A percentile compares a stretch with the other conserved stretches of the same genome.
Conservation (phyloP, 2,888 invertebrate genomes). For the Microplitis manilae region DNA sequence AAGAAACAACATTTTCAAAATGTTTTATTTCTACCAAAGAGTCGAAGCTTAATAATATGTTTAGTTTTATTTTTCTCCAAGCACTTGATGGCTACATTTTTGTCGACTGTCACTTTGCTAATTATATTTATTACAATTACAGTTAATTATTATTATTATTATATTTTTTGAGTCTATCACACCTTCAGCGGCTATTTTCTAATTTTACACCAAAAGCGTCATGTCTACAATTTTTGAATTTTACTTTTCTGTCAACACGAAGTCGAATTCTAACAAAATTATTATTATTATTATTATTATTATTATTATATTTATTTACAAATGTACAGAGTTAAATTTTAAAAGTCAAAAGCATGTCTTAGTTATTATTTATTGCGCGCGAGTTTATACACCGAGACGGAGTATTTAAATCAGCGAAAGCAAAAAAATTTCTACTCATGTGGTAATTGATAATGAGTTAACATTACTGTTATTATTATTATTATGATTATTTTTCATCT, state of each 20-base stretch:
- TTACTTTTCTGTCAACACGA: background rate
- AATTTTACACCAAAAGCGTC: background rate
- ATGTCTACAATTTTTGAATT: background rate
- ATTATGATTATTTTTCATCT: background rate
- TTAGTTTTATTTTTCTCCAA: slow-evolving; percentile 41
- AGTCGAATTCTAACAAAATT: background rate
- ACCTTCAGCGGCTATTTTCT: background rate
- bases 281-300: background rate
- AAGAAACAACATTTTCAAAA: slow-evolving; percentile 57
- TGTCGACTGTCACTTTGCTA: slow-evolving; percentile 10
- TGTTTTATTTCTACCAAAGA: slow-evolving; percentile 31
- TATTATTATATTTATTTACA: background rate
- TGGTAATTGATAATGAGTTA: background rate
- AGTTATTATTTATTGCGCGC: background rate
- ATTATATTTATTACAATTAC: slow-evolving; percentile 1
- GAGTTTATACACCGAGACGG: background rate
- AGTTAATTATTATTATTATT: background rate
- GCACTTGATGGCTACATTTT: slow-evolving; percentile 52
- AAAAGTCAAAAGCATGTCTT: background rate
- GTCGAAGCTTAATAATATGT: slow-evolving; percentile 42
- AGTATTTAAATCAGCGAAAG: background rate
- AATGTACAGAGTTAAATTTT: background rate
- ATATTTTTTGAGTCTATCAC: background rate
- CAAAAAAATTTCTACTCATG: background rate
- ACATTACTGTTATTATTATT: background rate